These are phyloP conservation scores for Embiotoca jacksoni DNA, from an alignment of 2,113 vertebrate species.

Conservation along the genomic window DNA sequence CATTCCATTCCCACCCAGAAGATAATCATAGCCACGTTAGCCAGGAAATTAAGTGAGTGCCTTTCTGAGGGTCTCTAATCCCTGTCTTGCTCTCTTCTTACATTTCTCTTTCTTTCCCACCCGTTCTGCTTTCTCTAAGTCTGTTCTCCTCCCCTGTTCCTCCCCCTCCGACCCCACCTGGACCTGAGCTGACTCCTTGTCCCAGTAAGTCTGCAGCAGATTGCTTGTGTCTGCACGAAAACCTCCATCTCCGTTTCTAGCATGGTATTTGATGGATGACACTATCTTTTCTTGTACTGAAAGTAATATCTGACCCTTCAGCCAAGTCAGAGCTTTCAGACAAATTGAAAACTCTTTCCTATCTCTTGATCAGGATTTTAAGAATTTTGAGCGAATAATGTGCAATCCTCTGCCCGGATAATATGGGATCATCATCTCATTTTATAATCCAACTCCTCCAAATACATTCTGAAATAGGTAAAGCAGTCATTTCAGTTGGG, in stretches of 20 bases:
- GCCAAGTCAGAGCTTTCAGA: slow-evolving; percentile 43
- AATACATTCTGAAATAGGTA: not conserved
- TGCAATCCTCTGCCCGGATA: not conserved
- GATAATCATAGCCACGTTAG: slow-evolving; percentile 81
- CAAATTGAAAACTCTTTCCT: slow-evolving; percentile 42
- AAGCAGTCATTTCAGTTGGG: not conserved
- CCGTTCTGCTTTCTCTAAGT: slow-evolving; percentile 37
- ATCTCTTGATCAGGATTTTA: slow-evolving; percentile 16
- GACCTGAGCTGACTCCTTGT: slow-evolving; percentile 28
- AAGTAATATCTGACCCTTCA: slow-evolving; percentile 51
- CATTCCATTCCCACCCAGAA: slow-evolving; percentile 75
- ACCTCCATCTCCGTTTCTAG: slow-evolving; percentile 46
- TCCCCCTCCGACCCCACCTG: slow-evolving; percentile 38
- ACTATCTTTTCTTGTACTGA: slow-evolving; percentile 18
- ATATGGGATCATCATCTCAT: not conserved
- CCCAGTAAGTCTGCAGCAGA: slow-evolving; percentile 23
- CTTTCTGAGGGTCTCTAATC: slow-evolving; percentile 75
- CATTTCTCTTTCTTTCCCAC: slow-evolving; percentile 66
- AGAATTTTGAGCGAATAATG: not conserved
- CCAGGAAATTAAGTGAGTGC: slow-evolving; percentile 81
- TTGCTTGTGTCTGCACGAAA: slow-evolving; percentile 63
- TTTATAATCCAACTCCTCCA: not conserved
- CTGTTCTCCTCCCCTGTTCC: slow-evolving; percentile 25
- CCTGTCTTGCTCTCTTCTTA: slow-evolving; percentile 66
- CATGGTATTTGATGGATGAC: slow-evolving; percentile 48